Conservation (phyloP, 2,888 invertebrate species). For the Diadegma fenestrale region DNA sequence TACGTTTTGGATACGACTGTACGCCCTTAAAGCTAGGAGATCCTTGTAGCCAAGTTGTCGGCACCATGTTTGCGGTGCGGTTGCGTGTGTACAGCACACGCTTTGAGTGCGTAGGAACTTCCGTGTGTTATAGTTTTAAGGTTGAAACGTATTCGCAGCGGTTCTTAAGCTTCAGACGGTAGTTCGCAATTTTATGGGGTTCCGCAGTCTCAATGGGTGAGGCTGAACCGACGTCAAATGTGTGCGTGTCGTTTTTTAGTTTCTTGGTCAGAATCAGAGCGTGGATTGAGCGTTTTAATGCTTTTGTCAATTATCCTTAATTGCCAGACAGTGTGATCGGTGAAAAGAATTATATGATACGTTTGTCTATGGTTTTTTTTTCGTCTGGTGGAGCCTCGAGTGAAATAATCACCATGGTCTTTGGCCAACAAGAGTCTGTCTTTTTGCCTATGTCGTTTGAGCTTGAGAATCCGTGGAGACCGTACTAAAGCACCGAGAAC, state of each 20-base stretch:
- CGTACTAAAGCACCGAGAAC: conserved; percentile 42
- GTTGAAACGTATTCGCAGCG: neutral
- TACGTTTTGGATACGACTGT: conserved; percentile 6
- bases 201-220: conserved; percentile 12
- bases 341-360: neutral
- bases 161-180: conserved; percentile 8
- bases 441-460: conserved; percentile 45
- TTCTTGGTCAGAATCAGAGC: neutral
- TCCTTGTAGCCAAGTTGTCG: neutral
- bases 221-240: neutral
- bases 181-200: conserved; percentile 12
- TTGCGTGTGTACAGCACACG: conserved; percentile 7
- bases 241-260: neutral
- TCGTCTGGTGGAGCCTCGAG: neutral
- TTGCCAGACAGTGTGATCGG: neutral
- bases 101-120: conserved; percentile 19
- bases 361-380: neutral
- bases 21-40: conserved; percentile 8
- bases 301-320: neutral
- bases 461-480: conserved; percentile 55
- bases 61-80: conserved; percentile 3
- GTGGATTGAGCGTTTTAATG: neutral
- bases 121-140: neutral
- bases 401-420: conserved; percentile 17
- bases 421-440: neutral